Evolutionary conservation across 2,113 vertebrate species (phyloP), one percentile per base, ranked within the genome.

Genomic region (Trinectes maculatus): DNA sequence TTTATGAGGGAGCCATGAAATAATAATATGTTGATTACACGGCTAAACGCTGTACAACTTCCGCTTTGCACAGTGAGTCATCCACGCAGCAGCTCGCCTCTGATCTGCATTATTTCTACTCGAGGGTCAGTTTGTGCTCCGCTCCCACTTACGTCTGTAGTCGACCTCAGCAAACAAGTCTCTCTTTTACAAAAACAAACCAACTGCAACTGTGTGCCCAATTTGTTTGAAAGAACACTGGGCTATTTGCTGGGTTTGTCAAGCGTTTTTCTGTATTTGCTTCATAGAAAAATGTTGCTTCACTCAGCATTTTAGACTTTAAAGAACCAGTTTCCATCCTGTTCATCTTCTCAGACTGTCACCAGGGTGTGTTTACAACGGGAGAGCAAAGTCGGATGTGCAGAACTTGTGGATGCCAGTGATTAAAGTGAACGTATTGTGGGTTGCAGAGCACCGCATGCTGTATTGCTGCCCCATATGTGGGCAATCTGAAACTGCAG

Each of bases 1-100:
- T 69, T 68, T 19, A 88, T 83, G 72, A 79, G 26, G 40, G 37
- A 59, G 8, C 22, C 49, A 86, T 80, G 11, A 83, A 85, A 84
- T 65, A 70, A 49, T 87, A 74, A 87, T 78, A 18, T 19, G 61
- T 46, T 69, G 72, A 65, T 80, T 80, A 74, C 56, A 39, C 26
- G n/a, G 25, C 21, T 26, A 21, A 51, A 46, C 48, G 12, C 37
- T 6, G 43, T 33, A 40, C 53, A 26, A 53, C 26, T 16, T 60
- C 34, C 21, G 15, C 40, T 29, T 63, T 19, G 5, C 18, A 11
- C 40, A 3, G 47, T 75, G 57, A 65, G 3, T 78, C 80, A 56
- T 19, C 47, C 12, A n/a, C 39, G 12, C 34, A 34, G 48, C 42
- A 39, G 28, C 22, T 43, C 42, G n/a, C 56, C 53, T 40, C 52